Conservation (phyloP, 2,113 vertebrate genomes). For the Corynorhinus townsendii region DNA sequence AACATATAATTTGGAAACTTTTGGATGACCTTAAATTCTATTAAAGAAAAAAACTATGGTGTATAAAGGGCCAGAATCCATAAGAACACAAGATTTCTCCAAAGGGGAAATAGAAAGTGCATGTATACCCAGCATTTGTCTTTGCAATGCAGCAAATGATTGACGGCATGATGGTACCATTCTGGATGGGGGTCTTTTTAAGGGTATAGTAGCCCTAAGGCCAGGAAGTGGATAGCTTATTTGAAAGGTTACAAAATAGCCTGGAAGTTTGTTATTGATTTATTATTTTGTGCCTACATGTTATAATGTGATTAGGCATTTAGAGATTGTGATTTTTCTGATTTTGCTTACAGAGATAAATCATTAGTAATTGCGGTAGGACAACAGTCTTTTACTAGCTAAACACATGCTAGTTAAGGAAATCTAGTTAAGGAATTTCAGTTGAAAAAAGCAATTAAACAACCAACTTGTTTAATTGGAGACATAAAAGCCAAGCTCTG, state of each 20-base stretch:
- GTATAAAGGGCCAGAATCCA: not conserved
- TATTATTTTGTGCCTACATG: not conserved
- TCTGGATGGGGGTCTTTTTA: not conserved
- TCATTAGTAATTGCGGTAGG: not conserved
- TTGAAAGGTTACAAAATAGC: not conserved
- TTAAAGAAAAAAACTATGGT: not conserved
- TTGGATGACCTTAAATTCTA: not conserved
- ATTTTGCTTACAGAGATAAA: not conserved
- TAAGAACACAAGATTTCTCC: not conserved
- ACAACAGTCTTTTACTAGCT: not conserved
- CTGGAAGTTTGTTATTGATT: not conserved
- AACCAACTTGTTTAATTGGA: not conserved
- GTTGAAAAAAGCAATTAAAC: not conserved
- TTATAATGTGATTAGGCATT: not conserved
- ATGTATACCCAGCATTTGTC: not conserved
- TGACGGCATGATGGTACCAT: not conserved
- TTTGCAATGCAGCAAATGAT: not conserved
- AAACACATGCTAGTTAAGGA: not conserved
- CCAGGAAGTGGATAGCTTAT: not conserved
- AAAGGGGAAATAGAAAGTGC: not conserved
- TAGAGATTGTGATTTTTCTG: not conserved
- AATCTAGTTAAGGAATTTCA: not conserved
- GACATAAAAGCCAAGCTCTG: not conserved
- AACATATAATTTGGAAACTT: not conserved
- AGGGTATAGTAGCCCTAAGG: not conserved